phyloP scores from a whole-genome alignment of 2,888 invertebrate genomes.

The Galerucella pusilla region DNA sequence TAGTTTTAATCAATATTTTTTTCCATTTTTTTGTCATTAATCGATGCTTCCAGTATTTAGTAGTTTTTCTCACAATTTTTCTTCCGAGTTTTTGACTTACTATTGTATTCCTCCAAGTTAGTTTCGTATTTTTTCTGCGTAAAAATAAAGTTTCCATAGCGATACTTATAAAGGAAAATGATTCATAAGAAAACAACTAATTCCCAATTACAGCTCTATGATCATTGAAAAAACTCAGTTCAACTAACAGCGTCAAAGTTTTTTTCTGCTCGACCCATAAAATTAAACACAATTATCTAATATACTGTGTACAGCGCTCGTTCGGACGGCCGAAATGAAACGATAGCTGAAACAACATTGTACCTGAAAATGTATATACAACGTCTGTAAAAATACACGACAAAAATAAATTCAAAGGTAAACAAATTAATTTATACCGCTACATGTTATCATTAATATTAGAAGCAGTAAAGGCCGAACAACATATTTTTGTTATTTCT shows the following conservation, averaged over 20 bases:
- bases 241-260: constrained; percentile 10
- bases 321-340: constrained; percentile 21
- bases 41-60: too few relatives aligned
- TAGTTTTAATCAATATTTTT: too few relatives aligned
- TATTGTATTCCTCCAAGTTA: too few relatives aligned
- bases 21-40: too few relatives aligned
- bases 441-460: constrained; percentile 27
- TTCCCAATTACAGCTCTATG: neutral
- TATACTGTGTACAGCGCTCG: constrained; percentile 25
- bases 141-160: too few relatives aligned
- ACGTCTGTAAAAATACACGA: constrained; percentile 37
- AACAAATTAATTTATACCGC: constrained; percentile 37
- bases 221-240: constrained; percentile 19
- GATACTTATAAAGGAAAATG: too few relatives aligned
- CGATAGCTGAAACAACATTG: constrained; percentile 29
- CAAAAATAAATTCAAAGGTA: constrained; percentile 41
- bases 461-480: constrained; percentile 24
- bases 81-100: too few relatives aligned
- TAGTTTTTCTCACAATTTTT: too few relatives aligned
- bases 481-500: constrained; percentile 23
- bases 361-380: constrained; percentile 23
- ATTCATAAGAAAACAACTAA: too few relatives aligned
- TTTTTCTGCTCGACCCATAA: constrained; percentile 15
- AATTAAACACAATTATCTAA: constrained; percentile 36
- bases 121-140: too few relatives aligned